Percentiles rank a stretch among this genome's conserved stretches.
phyloP scores from a whole-genome alignment of 2,888 invertebrate genomes.

The Colostygia pectinataria region DNA sequence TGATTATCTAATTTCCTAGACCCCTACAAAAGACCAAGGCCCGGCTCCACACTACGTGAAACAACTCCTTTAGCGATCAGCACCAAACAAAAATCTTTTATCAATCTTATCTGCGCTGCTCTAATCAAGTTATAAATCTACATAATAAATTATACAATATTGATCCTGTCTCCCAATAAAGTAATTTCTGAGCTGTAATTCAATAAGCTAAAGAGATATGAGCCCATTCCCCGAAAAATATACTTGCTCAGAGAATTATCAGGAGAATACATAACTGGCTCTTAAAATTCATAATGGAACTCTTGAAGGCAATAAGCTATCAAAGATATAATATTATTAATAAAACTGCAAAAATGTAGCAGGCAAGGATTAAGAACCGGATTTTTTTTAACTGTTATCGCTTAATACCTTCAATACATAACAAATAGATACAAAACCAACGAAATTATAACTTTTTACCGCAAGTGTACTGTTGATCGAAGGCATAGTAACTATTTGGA shows the following conservation, averaged over 20 bases:
- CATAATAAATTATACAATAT: constrained; percentile 5
- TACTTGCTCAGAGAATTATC: constrained; percentile 37
- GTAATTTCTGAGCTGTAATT: constrained; percentile 4
- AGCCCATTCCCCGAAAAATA: constrained; percentile 35
- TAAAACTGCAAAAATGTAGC: constrained; percentile 1
- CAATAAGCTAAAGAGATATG: constrained; percentile 7
- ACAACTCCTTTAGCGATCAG: too few species aligned
- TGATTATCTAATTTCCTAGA: too few species aligned
- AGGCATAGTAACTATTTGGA: too few species aligned
- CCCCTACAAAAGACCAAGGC: too few species aligned
- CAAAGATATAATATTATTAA: neutral
- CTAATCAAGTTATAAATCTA: constrained; percentile 5
- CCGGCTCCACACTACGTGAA: too few species aligned
- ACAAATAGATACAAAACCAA: too few species aligned
- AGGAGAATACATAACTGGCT: constrained; percentile 42
- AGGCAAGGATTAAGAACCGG: too few species aligned
- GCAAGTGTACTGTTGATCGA: too few species aligned
- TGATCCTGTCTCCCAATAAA: neutral
- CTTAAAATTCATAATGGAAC: constrained; percentile 41
- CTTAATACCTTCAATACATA: too few species aligned
- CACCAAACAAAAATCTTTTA: too few species aligned
- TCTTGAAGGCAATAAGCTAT: neutral
- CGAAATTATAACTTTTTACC: too few species aligned
- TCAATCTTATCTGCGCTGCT: neutral
- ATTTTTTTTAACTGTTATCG: too few species aligned